Evolutionary conservation across 2,888 invertebrate genomes (phyloP), one percentile per base, ranked within the genome.

Genomic region (Parelbella ahira): DNA sequence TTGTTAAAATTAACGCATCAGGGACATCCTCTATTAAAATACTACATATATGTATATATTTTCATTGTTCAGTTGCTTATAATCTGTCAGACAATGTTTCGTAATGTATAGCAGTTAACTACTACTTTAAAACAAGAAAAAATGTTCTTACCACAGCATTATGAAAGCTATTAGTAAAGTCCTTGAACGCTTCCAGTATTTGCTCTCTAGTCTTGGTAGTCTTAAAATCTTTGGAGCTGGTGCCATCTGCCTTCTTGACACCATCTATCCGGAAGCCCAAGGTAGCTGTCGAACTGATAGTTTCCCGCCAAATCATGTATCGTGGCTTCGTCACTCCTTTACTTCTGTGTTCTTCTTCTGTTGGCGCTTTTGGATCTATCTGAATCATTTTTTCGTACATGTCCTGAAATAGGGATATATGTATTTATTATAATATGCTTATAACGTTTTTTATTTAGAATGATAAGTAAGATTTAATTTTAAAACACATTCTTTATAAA

Each of bases 361-460:
- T 94, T 2, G 98, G 98, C 0, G 97, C 97, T 52, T 88, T 89
- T 1, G 93, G 92, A 73, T 97, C 97, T 30, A 97, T 95, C 72
- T 97, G 96, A 49, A 97, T 93, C 97, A 98, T 98, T 84, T 98
- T 98, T 60, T 97, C 96, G 69, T 97, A 98, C 97, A 98, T 97
- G 70, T 98, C 97, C 92, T 95, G 77, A 21, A 88, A 72, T 47
- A 5, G 9, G 11, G n/a, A 15, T 4, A 21, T 4, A 10, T 1
- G 18, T n/a, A n/a, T n/a, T n/a, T n/a, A n/a, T n/a, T n/a, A n/a
- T n/a, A n/a, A n/a, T n/a, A n/a, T n/a, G n/a, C n/a, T n/a, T n/a
- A n/a, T n/a, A n/a, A n/a, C n/a, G n/a, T n/a, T n/a, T n/a, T n/a
- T n/a, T n/a, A n/a, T n/a, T n/a, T n/a, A n/a, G n/a, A n/a, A n/a